Conservation (phyloP, 2,113 vertebrate genomes). For the Benitochromis conjunctus region DNA sequence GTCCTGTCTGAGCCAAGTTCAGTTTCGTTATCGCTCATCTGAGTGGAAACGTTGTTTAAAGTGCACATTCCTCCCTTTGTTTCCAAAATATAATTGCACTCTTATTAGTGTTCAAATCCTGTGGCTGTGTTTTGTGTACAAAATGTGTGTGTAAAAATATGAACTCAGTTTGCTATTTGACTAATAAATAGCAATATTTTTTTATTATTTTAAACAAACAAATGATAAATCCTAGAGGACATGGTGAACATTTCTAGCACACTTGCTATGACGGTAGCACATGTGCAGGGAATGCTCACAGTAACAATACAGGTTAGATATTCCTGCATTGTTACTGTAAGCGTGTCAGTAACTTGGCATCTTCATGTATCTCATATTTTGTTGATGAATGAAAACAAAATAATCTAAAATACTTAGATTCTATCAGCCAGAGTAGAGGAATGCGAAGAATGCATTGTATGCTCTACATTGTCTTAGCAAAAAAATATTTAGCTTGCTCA, state of each 20-base stretch:
- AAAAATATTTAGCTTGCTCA: no score
- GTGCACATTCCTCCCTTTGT: not conserved
- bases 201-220: no score
- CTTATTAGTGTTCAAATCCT: not conserved
- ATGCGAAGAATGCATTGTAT: not conserved
- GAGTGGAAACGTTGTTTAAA: not conserved
- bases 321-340: not conserved
- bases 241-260: not conserved
- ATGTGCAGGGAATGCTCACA: not conserved
- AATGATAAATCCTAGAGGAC: not conserved
- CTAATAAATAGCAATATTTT: not conserved
- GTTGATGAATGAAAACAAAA: not conserved
- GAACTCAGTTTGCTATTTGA: not conserved
- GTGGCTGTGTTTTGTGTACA: not conserved
- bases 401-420: not conserved
- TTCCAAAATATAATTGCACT: not conserved
- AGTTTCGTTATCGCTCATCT: not conserved
- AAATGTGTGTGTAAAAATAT: not conserved
- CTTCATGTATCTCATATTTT: not conserved
- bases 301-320: not conserved
- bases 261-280: not conserved
- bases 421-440: not conserved
- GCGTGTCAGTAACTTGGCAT: not conserved
- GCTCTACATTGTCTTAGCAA: not conserved
- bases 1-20: not conserved